A percentile compares a stretch with the other conserved stretches of the same genome.
Evolutionary conservation across 2,888 invertebrate genomes (phyloP).

Genomic region (Priapulus caudatus): DNA sequence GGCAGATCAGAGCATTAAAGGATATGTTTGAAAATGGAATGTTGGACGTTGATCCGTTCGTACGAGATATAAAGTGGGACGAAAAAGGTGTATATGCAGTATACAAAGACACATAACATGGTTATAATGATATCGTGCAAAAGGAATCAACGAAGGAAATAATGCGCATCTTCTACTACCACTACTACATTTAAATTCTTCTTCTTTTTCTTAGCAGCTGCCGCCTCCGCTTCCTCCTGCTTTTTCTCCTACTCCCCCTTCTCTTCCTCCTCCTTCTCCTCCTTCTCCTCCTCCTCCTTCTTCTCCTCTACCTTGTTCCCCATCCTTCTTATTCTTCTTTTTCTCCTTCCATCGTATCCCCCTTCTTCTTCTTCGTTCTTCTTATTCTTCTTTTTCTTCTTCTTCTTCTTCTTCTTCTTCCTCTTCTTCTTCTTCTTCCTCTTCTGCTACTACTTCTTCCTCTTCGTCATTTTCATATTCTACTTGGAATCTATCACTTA

Average conservation of each 20-base stretch:
- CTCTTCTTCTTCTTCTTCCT: conserved; percentile 5
- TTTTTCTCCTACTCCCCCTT: conserved; percentile 4
- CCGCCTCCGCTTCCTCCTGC: conserved; percentile 26
- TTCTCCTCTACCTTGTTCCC: conserved; percentile 16
- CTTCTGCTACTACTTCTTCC: conserved; percentile 6
- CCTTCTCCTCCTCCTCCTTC: conserved; percentile 4
- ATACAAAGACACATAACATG: no score
- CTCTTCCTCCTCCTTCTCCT: neutral
- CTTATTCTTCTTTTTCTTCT: conserved; percentile 8
- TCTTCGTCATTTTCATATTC: conserved; percentile 7
- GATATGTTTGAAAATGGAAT: no score
- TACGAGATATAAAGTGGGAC: no score
- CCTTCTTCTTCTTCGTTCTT: conserved; percentile 6
- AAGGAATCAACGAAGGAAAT: no score
- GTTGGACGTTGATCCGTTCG: no score
- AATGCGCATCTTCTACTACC: neutral
- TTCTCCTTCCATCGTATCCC: conserved; percentile 28
- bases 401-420: conserved; percentile 8
- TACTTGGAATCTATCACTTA: no score
- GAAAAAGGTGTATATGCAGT: no score
- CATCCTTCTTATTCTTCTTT: no score
- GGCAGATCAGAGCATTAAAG: no score
- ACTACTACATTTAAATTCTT: neutral
- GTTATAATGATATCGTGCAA: no score
- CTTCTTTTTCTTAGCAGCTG: conserved; percentile 24